Conservation (phyloP, 2,797 vertebrate genomes). For the Sebastes glaucus region DNA sequence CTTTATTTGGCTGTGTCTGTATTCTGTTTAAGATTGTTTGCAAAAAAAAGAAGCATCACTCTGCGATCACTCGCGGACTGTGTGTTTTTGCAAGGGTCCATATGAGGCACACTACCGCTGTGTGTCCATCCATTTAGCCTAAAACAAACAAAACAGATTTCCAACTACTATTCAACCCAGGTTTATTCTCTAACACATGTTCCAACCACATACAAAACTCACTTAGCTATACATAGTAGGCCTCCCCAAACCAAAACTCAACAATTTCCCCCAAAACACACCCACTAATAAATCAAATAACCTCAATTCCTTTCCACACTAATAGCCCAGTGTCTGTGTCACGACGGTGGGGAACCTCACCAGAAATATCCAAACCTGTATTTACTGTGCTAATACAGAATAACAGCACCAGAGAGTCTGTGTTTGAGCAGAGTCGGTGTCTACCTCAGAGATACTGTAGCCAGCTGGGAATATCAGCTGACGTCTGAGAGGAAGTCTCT, state of each 20-base stretch:
- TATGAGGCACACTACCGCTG: not conserved
- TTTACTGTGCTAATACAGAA: constrained; percentile 1
- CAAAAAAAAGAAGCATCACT: not conserved
- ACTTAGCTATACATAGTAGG: not conserved
- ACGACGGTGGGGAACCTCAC: not conserved
- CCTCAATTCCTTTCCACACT: constrained; percentile 25
- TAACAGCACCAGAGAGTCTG: constrained; percentile 26
- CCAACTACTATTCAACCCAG: constrained; percentile 45
- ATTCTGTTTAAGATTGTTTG: not conserved
- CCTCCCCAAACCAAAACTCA: constrained; percentile 14
- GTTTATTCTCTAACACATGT: constrained; percentile 3
- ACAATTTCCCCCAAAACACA: constrained; percentile 4
- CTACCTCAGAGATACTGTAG: constrained; percentile 7
- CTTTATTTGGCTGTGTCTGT: not conserved
- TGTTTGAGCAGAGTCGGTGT: not conserved
- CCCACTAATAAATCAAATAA: constrained; percentile 48
- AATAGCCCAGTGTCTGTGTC: constrained; percentile 21
- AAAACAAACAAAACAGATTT: constrained; percentile 10
- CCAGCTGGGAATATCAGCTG: constrained; percentile 65
- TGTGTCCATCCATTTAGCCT: not conserved
- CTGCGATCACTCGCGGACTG: not conserved
- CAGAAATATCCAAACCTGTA: constrained; percentile 24
- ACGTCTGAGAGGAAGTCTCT: constrained; percentile 54
- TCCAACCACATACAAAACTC: not conserved
- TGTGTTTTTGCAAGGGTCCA: not conserved